phyloP scores from a whole-genome alignment of 2,888 invertebrate species.

The Baccha elongata region DNA sequence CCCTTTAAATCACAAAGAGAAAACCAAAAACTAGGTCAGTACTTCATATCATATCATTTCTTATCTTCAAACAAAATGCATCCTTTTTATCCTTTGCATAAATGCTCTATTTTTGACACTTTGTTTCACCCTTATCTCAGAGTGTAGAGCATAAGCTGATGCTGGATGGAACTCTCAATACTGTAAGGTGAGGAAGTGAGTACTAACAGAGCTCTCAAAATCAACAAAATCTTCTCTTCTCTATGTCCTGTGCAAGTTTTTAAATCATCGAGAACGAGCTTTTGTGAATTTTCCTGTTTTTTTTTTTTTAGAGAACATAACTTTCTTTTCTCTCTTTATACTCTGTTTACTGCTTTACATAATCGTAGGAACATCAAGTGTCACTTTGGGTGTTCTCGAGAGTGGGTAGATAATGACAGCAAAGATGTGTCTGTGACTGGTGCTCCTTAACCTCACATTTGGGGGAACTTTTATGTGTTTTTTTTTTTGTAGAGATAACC shows the following conservation, averaged over 20 bases:
- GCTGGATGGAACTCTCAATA: too few species aligned
- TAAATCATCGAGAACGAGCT: too few species aligned
- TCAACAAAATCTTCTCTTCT: neutral
- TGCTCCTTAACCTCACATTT: constrained; percentile 61
- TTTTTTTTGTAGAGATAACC: constrained; percentile 2
- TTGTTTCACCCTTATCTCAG: constrained; percentile 51
- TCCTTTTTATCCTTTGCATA: constrained; percentile 68
- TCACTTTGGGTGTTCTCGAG: constrained; percentile 29
- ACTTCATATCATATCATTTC: constrained; percentile 73
- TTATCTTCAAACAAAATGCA: constrained; percentile 73
- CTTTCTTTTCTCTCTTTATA: constrained; percentile 17
- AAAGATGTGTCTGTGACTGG: constrained; percentile 53
- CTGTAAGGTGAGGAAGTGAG: too few species aligned
- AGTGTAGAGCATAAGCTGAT: constrained; percentile 46
- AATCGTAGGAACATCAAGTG: constrained; percentile 49
- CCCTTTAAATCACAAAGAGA: constrained; percentile 73
- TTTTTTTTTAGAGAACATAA: neutral
- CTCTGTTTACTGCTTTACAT: constrained; percentile 68
- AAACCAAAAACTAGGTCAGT: constrained; percentile 67
- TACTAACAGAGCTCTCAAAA: neutral
- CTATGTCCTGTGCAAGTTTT: neutral
- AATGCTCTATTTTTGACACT: constrained; percentile 72
- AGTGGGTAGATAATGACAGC: constrained; percentile 50
- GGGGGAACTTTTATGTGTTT: constrained; percentile 34
- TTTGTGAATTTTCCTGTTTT: too few species aligned